These are phyloP conservation scores for Ianthella basta DNA, from an alignment of 37 sponge, comb jelly and placozoan species.

Conservation along the genomic window DNA sequence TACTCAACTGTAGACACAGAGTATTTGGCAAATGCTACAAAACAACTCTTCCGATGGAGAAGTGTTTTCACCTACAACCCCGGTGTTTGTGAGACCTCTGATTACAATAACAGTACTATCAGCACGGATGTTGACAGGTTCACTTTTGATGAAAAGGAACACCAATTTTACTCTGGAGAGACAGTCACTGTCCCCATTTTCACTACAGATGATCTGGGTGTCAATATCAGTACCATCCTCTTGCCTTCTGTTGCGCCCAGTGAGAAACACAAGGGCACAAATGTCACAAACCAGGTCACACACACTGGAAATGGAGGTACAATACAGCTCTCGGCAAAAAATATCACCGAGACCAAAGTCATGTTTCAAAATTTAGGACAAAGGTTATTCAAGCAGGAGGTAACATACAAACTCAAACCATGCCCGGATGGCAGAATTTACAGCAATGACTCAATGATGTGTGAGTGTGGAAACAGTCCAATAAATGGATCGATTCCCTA, in stretches of 20 bases:
- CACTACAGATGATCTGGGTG: background rate
- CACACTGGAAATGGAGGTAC: background rate
- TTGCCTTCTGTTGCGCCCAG: background rate
- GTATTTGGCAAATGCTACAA: background rate
- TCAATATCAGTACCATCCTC: background rate
- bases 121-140: slow-evolving; percentile 30
- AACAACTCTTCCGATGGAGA: slow-evolving; percentile 29
- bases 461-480: slow-evolving; percentile 10
- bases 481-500: too few species aligned
- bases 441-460: background rate
- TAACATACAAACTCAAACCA: background rate
- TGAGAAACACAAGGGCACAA: background rate
- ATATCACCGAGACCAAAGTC: background rate
- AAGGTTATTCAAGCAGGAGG: background rate
- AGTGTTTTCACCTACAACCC: background rate
- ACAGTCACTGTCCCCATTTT: background rate
- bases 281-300: slow-evolving; percentile 1
- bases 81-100: background rate
- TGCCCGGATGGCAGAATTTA: slow-evolving; percentile 16
- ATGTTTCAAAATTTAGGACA: background rate
- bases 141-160: background rate
- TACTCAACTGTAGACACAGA: background rate
- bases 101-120: slow-evolving; percentile 22
- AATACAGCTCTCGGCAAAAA: too few species aligned
- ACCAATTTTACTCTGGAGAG: background rate